Conservation (phyloP, 2,113 vertebrate genomes). For the Lagopus muta region DNA sequence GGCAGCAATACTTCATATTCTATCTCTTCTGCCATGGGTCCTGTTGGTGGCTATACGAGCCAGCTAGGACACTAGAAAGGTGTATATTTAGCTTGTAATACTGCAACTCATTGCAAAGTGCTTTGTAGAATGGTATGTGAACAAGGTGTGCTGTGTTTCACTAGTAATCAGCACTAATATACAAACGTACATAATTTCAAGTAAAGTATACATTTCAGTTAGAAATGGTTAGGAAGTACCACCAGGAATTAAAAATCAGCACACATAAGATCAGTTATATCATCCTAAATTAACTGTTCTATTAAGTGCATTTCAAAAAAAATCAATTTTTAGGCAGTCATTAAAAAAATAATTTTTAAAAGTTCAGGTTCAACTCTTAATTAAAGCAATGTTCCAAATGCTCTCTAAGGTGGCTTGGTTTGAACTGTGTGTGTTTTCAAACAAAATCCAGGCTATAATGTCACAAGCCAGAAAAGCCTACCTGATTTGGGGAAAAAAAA, state of each 20-base stretch:
- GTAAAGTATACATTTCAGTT: background rate
- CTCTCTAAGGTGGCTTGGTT: background rate
- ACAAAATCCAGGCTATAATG: background rate
- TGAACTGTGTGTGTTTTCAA: background rate
- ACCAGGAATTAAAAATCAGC: background rate
- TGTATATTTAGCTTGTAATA: slow-evolving; percentile 16
- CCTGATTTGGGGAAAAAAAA: background rate
- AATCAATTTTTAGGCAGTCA: background rate
- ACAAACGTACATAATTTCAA: background rate
- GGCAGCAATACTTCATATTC: background rate
- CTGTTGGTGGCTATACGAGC: background rate
- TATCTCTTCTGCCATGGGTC: background rate
- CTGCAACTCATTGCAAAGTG: background rate
- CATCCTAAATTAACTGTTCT: background rate
- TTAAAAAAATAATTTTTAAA: background rate
- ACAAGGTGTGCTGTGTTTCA: background rate
- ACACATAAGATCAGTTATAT: background rate
- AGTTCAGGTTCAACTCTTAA: background rate
- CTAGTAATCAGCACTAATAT: background rate
- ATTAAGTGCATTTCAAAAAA: background rate
- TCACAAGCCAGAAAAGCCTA: background rate
- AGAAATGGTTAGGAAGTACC: background rate
- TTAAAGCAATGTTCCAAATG: background rate
- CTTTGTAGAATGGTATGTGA: background rate
- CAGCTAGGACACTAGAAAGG: background rate